A percentile compares a stretch with the other conserved stretches of the same genome.
phyloP scores from a whole-genome alignment of 2,888 invertebrate species.

The Chrysopilus asiliformis region DNA sequence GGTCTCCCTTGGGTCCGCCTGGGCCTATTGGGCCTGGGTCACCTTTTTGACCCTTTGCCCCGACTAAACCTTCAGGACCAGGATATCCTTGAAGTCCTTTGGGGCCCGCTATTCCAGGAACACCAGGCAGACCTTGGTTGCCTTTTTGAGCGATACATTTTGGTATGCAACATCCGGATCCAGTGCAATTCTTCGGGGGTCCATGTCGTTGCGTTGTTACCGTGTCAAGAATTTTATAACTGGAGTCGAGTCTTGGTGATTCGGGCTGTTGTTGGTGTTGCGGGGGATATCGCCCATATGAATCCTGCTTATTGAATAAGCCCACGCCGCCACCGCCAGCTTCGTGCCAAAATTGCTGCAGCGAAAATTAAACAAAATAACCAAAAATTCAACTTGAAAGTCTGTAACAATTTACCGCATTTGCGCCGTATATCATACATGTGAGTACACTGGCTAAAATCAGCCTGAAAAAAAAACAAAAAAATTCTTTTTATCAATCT shows the following conservation, averaged over 20 bases:
- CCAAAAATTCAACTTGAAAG: too few relatives aligned
- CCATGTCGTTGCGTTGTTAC: conserved; percentile 24
- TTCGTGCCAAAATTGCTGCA: conserved; percentile 36
- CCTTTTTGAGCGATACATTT: conserved; percentile 87
- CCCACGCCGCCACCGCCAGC: conserved; percentile 24
- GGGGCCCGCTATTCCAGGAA: conserved; percentile 55
- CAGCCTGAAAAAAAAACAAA: conserved; percentile 27
- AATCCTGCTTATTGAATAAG: conserved; percentile 20
- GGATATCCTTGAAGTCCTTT: conserved; percentile 68
- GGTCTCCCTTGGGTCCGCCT: conserved; percentile 70
- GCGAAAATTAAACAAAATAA: conserved; percentile 2
- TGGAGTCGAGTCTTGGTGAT: conserved; percentile 24
- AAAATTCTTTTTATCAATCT: too few relatives aligned
- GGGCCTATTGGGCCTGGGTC: conserved; percentile 71
- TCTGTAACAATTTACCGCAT: conserved; percentile 33
- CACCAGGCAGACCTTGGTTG: conserved; percentile 60
- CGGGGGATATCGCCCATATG: conserved; percentile 16
- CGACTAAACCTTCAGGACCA: conserved; percentile 72
- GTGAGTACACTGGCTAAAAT: conserved; percentile 29
- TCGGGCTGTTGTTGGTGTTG: conserved; percentile 18
- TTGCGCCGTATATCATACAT: conserved; percentile 24
- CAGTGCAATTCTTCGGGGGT: conserved; percentile 48
- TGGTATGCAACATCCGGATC: conserved; percentile 58
- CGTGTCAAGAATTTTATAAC: conserved; percentile 31
- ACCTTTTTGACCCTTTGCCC: conserved; percentile 81